Evolutionary conservation across 1,140 invertebrate species (phyloP).

Genomic region (Pseudachorutes palmiensis): DNA sequence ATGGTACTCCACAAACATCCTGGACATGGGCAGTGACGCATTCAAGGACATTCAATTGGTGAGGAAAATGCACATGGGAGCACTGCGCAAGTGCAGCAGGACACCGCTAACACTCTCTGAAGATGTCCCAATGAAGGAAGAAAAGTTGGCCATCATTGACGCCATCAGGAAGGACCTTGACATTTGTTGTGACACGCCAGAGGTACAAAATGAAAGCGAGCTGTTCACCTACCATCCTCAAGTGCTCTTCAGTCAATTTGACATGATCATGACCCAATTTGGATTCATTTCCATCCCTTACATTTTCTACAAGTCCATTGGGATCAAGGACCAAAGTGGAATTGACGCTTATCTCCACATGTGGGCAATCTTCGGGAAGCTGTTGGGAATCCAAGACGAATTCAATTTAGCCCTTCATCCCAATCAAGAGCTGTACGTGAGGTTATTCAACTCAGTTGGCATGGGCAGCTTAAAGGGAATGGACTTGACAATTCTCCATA

Average conservation of each 20-base stretch:
- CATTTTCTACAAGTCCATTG: slow-evolving; percentile 16
- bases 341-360: slow-evolving; percentile 27
- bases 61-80: slow-evolving; percentile 21
- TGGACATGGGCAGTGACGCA: background rate
- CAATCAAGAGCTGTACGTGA: no score
- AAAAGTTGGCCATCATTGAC: background rate
- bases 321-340: slow-evolving; percentile 13
- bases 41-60: slow-evolving; percentile 14
- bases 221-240: slow-evolving; percentile 21
- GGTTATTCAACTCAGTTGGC: no score
- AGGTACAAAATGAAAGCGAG: background rate
- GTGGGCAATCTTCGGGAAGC: slow-evolving; percentile 27
- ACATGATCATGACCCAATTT: slow-evolving; percentile 32
- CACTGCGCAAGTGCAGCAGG: background rate
- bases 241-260: slow-evolving; percentile 29
- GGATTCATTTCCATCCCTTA: slow-evolving; percentile 27
- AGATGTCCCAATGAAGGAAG: background rate
- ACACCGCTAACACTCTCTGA: slow-evolving; percentile 1
- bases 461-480: no score
- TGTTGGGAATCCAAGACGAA: slow-evolving; percentile 30
- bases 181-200: background rate
- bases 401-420: slow-evolving; percentile 27
- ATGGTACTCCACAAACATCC: slow-evolving; percentile 14
- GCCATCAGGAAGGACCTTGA: background rate
- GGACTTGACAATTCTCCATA: no score